Base-by-base conservation (phyloP, 2,113 vertebrate genomes). In the Cyprinus carpio region DNA sequence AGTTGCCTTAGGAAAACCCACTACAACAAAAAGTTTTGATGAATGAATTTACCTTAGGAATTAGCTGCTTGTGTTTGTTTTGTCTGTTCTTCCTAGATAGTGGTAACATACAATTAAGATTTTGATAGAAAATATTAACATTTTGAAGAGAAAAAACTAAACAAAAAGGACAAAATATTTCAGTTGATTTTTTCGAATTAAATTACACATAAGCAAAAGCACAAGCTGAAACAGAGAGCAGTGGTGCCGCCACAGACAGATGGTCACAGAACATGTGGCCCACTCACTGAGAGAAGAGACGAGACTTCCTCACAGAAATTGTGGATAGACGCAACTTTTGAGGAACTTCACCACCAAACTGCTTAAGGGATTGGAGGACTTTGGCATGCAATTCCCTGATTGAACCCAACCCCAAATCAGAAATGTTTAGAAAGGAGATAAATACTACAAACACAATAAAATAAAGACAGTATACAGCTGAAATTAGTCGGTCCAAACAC, bases 41-140 rank as follows among this genome's bases (percentile, higher is more conserved):
- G 29, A 25, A 37, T 29, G 0, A 18, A 51, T 74, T 87, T 95
- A 99, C 98, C 97, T 98, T 99, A n/a, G 98, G 98, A 90, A 99
- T 97, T 86, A 95, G 91, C 95, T 98, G 97, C 94, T 98, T 99
- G 88, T 95, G 95, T 88, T 95, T 96, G 87, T 90, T 88, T 75
- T 93, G 89, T 95, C 90, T 95, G 90, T 85, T 97, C 92, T 95
- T 99, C 95, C 98, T 99, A 94, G 8, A n/a, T 4, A 65, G 37
- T 40, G 34, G 27, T 0, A 23, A 64, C 3, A 83, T 20, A 23
- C 71, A 49, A 49, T 58, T 64, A 12, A 40, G 34, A 58, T 49
- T 75, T 67, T 25, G 13, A 75, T 75, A 7, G 3, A 25, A 75
- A 40, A 62, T n/a, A n/a, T 40, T 15, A 29, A 77, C 2, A 40